Evolutionary conservation across 2,113 vertebrate genomes (phyloP), one percentile per base, ranked within the genome.

Genomic region (Talpa occidentalis): DNA sequence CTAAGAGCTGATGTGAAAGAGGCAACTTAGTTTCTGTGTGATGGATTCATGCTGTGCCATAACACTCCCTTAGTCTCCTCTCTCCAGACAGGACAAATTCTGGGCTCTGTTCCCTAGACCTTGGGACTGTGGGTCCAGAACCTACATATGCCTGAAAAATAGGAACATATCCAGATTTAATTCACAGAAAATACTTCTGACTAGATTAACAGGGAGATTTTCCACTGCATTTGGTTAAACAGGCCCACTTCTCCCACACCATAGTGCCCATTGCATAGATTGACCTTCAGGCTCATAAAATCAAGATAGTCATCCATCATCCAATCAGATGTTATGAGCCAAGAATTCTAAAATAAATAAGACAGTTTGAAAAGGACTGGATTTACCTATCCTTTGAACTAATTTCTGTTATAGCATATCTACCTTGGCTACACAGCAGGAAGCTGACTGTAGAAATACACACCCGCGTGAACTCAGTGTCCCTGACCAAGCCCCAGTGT

Each of bases 311-410:
- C 24, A 86, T 30, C 72, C 47, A 83, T 0, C 81, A 92, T 10
- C 21, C 76, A 90, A 30, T 73, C 37, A 49, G 64, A 87, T 28
- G 56, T 64, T 72, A 90, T 37, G 44, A 67, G 72, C 22, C 26
- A 80, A 83, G n/a, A 82, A 49, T 79, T 82, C 88, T 79, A 80
- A 92, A 93, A 86, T 52, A 91, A 87, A 52, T 42, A 82, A 86
- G 10, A 89, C 17, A 62, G 35, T 16, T 54, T 59, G 5, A 26
- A 17, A 52, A 52, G 16, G 49, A 52, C 10, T 92, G 35, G 10
- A 92, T 81, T 81, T 92, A 8, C 19, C 35, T 37, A 64, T 64
- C 44, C 54, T 90, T 93, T 56, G 72, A 28, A 79, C 49, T 89
- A 69, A 37, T 44, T 88, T 90, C 85, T 86, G n/a, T 59, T 70